Conservation (phyloP, 2,797 vertebrate genomes). For the Coilia nasus region DNA sequence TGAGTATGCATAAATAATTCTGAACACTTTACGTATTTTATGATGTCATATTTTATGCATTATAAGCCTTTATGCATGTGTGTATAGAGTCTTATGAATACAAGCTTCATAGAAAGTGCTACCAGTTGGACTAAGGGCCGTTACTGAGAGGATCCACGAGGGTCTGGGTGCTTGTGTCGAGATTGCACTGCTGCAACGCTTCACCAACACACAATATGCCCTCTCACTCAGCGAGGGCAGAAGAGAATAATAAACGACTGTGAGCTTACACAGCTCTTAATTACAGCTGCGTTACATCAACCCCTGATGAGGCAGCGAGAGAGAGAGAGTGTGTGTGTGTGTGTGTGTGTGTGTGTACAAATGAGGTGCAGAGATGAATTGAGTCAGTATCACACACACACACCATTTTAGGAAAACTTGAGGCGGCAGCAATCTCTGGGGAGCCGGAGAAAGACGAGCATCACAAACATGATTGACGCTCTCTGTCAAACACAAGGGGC, state of each 20-base stretch:
- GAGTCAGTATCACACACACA: not conserved
- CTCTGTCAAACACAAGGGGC: not conserved
- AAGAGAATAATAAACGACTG: not conserved
- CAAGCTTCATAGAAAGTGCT: too few species aligned
- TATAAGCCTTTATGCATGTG: too few species aligned
- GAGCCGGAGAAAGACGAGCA: not conserved
- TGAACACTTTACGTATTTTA: too few species aligned
- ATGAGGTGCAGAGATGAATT: not conserved
- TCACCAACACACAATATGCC: not conserved
- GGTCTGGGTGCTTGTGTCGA: not conserved
- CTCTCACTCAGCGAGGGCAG: not conserved
- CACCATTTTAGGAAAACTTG: not conserved
- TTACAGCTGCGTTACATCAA: not conserved
- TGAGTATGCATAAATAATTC: too few species aligned
- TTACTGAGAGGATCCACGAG: not conserved
- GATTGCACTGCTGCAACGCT: not conserved
- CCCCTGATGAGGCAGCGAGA: not conserved
- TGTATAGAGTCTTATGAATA: too few species aligned
- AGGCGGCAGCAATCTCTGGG: not conserved
- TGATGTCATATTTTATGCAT: too few species aligned
- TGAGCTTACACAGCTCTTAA: not conserved
- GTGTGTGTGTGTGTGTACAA: not conserved
- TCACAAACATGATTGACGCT: not conserved
- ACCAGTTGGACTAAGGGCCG: too few species aligned
- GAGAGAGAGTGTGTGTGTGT: too few species aligned